phyloP scores from a whole-genome alignment of 2,113 vertebrate genomes.

The Ameiurus melas region DNA sequence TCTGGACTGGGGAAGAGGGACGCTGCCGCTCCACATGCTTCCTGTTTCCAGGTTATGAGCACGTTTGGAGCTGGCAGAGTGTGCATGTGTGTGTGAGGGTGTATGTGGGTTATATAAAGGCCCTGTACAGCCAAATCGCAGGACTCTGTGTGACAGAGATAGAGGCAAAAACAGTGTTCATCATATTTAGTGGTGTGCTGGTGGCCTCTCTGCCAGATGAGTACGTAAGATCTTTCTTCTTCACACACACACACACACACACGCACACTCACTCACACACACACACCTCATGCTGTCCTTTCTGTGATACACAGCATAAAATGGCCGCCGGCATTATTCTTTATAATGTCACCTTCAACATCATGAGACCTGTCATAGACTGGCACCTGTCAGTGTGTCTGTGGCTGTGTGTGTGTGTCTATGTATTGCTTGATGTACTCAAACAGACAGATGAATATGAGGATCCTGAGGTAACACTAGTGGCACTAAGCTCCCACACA shows the following conservation, averaged over 20 bases:
- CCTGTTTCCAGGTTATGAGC: constrained; percentile 51
- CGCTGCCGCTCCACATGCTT: constrained; percentile 36
- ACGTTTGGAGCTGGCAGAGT: constrained; percentile 38
- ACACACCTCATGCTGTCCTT: constrained; percentile 18
- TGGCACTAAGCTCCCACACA: constrained; percentile 10
- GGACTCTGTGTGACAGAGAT: constrained; percentile 24
- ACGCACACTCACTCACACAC: neutral
- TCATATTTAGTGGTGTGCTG: neutral
- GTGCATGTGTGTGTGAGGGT: constrained; percentile 8
- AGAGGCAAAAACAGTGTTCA: constrained; percentile 15
- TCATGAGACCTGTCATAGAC: constrained; percentile 60
- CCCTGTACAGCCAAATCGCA: constrained; percentile 19
- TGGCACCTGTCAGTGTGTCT: constrained; percentile 69
- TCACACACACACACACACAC: constrained; percentile 20
- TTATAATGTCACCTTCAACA: constrained; percentile 51
- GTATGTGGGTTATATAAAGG: constrained; percentile 7
- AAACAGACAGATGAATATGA: constrained; percentile 63
- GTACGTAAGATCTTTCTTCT: neutral
- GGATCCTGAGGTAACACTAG: constrained; percentile 62
- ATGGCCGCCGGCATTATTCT: constrained; percentile 25
- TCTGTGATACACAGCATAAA: constrained; percentile 24
- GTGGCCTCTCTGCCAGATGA: neutral
- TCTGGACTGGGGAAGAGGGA: constrained; percentile 35
- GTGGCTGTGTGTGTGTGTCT: constrained; percentile 11
- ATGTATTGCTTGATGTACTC: constrained; percentile 60